Conservation (phyloP, 2,888 invertebrate species). For the Drosophila kanekoi region DNA sequence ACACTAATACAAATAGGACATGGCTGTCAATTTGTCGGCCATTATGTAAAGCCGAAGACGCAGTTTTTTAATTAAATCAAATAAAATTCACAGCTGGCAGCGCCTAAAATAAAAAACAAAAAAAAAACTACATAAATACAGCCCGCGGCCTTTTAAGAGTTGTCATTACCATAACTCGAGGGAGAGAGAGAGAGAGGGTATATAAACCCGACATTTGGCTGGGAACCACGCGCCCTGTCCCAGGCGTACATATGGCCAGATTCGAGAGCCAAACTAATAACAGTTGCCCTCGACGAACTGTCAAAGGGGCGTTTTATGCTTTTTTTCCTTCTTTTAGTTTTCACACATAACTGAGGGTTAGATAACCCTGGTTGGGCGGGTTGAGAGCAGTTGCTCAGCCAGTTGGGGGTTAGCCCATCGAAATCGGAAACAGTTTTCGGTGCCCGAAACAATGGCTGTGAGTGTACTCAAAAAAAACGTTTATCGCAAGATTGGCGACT, state of each 20-base stretch:
- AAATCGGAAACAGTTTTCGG: slow-evolving; percentile 77
- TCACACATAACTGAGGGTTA: slow-evolving; percentile 66
- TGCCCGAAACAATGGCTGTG: slow-evolving; percentile 62
- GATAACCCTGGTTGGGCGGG: slow-evolving; percentile 51
- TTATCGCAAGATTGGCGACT: neutral
- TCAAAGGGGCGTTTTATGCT: slow-evolving; percentile 59
- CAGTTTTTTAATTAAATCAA: slow-evolving; percentile 75
- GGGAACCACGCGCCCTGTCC: slow-evolving; percentile 68
- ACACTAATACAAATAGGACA: neutral
- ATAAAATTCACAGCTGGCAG: slow-evolving; percentile 78
- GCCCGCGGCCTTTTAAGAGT: slow-evolving; percentile 45
- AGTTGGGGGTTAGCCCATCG: slow-evolving; percentile 30
- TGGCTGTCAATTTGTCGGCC: slow-evolving; percentile 43
- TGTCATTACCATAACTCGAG: slow-evolving; percentile 62
- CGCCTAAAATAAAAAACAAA: slow-evolving; percentile 27
- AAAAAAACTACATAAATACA: slow-evolving; percentile 38
- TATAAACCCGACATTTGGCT: slow-evolving; percentile 54
- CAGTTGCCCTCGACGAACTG: slow-evolving; percentile 67
- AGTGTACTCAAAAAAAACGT: slow-evolving; percentile 30
- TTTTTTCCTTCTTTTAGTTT: slow-evolving; percentile 20
- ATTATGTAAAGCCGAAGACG: slow-evolving; percentile 51
- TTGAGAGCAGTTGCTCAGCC: slow-evolving; percentile 9
- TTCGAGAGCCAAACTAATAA: slow-evolving; percentile 62
- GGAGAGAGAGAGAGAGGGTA: slow-evolving; percentile 10
- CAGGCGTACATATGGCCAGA: slow-evolving; percentile 52